Evolutionary conservation across 2,888 invertebrate species (phyloP).

Genomic region (Lochmaea crataegi): DNA sequence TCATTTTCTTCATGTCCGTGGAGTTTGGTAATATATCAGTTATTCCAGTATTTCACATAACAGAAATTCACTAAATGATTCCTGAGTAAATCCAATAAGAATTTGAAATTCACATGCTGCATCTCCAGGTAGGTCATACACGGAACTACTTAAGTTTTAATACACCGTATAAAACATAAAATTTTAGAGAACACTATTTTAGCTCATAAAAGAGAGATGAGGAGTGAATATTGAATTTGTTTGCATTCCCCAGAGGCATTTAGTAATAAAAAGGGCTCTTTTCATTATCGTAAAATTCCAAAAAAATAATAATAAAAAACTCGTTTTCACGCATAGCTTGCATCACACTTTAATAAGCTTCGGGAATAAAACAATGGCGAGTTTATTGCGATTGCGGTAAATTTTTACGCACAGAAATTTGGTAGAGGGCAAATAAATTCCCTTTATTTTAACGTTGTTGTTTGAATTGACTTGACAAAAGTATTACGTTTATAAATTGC

Average conservation of each 20-base stretch:
- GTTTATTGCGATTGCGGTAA: too few relatives aligned
- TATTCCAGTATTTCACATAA: too few relatives aligned
- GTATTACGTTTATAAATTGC: too few relatives aligned
- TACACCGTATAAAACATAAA: slow-evolving; percentile 5
- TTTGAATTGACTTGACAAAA: too few relatives aligned
- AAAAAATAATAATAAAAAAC: slow-evolving; percentile 16
- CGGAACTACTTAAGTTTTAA: slow-evolving; percentile 4
- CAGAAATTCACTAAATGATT: background rate
- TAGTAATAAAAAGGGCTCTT: slow-evolving; percentile 14
- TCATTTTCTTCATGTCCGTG: too few relatives aligned
- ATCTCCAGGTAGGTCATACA: background rate
- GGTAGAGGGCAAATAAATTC: too few relatives aligned
- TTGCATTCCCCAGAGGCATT: slow-evolving; percentile 22
- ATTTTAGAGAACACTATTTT: slow-evolving; percentile 13
- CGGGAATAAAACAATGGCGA: too few relatives aligned
- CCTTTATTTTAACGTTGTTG: too few relatives aligned
- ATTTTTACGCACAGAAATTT: too few relatives aligned
- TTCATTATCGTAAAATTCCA: slow-evolving; percentile 27
- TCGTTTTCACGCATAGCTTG: background rate
- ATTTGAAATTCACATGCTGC: background rate
- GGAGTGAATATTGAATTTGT: slow-evolving; percentile 32
- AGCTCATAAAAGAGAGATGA: slow-evolving; percentile 17
- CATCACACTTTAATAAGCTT: too few relatives aligned
- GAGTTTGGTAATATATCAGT: too few relatives aligned
- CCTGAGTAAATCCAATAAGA: background rate